Conservation (phyloP, 2,888 invertebrate genomes). For the Nezara viridula region DNA sequence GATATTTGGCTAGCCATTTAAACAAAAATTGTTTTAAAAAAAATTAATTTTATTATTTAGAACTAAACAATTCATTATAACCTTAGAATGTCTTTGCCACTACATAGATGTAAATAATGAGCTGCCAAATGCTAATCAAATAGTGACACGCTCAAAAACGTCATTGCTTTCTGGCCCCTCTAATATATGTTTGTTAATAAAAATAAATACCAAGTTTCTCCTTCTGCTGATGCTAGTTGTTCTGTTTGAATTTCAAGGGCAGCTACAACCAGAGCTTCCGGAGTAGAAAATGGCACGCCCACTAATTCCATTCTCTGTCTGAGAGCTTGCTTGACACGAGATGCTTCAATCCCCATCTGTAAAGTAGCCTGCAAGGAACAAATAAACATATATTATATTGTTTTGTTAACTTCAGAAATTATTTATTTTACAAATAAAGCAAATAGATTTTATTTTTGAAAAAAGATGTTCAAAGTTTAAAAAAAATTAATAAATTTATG, state of each 20-base stretch:
- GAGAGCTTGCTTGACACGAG: conserved; percentile 74
- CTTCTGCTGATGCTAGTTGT: conserved; percentile 70
- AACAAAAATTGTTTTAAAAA: too few species aligned
- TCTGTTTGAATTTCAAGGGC: conserved; percentile 78
- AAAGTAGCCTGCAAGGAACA: conserved; percentile 71
- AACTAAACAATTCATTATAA: too few species aligned
- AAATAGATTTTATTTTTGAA: too few species aligned
- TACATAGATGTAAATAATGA: too few species aligned
- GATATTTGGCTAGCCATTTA: too few species aligned
- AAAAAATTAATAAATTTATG: too few species aligned
- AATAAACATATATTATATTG: neutral
- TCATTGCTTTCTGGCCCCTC: too few species aligned
- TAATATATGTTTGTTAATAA: neutral
- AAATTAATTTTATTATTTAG: too few species aligned
- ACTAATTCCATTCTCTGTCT: conserved; percentile 73
- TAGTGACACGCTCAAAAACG: too few species aligned
- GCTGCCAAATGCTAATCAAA: too few species aligned
- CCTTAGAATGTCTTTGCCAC: too few species aligned
- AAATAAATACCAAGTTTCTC: conserved; percentile 39
- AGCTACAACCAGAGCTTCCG: conserved; percentile 81
- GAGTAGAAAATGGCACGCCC: conserved; percentile 75
- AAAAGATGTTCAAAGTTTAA: neutral
- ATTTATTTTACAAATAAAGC: neutral
- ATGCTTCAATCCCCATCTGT: conserved; percentile 75
- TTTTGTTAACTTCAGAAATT: neutral